Evolutionary conservation across 2,888 invertebrate species (phyloP).

Genomic region (Cosmopolites sordidus): DNA sequence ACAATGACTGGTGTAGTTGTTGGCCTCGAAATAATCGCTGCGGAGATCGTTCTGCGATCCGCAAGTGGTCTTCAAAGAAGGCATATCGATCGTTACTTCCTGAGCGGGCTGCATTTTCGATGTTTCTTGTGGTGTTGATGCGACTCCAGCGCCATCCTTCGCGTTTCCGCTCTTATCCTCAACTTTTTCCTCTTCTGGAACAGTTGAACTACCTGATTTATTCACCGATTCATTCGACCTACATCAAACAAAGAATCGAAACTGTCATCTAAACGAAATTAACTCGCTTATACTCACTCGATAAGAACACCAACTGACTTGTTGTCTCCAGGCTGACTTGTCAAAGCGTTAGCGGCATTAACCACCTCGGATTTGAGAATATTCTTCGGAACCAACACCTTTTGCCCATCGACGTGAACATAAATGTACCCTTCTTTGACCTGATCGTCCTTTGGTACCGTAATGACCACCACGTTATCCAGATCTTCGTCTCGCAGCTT

Average conservation of each 20-base stretch:
- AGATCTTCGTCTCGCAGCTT: constrained; percentile 27
- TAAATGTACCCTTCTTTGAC: constrained; percentile 38
- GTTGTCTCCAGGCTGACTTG: constrained; percentile 4
- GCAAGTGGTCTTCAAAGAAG: not conserved
- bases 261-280: no score
- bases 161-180: constrained; percentile 10
- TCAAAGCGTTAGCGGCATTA: constrained; percentile 13
- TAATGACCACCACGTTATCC: constrained; percentile 34
- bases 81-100: not conserved
- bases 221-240: no score
- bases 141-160: not conserved
- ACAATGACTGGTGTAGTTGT: constrained; percentile 33
- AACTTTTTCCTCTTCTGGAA: not conserved
- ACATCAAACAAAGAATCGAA: no score
- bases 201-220: no score
- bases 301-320: constrained; percentile 16
- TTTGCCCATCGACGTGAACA: constrained; percentile 40
- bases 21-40: constrained; percentile 18
- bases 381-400: constrained; percentile 41
- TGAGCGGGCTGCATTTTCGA: not conserved
- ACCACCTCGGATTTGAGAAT: constrained; percentile 37
- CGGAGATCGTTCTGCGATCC: constrained; percentile 1
- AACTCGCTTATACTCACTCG: constrained; percentile 13
- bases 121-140: not conserved
- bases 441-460: constrained; percentile 31